Percentiles rank a stretch among this genome's conserved stretches.
Conservation (phyloP, 2,888 invertebrate species). For the Leucoma salicis region DNA sequence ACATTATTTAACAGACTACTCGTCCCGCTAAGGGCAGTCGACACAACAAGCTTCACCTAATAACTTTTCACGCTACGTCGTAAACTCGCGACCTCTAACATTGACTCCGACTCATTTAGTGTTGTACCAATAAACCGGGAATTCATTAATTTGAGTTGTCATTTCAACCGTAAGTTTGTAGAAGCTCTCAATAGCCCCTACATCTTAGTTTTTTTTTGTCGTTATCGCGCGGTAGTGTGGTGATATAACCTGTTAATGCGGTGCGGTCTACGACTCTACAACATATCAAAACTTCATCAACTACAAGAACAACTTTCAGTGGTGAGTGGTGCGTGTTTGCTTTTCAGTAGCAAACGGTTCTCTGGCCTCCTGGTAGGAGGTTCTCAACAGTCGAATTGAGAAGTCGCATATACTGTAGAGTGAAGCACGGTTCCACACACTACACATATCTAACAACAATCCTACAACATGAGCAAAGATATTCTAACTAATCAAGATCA, state of each 20-base stretch:
- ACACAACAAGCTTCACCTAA: too few species aligned
- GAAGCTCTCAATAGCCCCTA: too few species aligned
- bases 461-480: neutral
- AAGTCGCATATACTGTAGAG: neutral
- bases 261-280: neutral
- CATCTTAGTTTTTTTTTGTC: too few species aligned
- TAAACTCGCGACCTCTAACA: too few species aligned
- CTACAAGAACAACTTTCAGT: neutral
- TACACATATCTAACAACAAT: neutral
- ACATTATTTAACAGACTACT: too few species aligned
- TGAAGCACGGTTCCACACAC: neutral
- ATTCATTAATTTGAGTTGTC: too few species aligned
- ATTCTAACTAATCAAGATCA: neutral
- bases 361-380: neutral
- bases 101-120: too few species aligned
- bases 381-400: neutral
- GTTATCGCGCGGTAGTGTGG: neutral
- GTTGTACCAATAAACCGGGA: too few species aligned
- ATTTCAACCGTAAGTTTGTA: too few species aligned
- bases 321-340: neutral
- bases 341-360: neutral
- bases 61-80: too few species aligned
- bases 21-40: too few species aligned
- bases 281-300: neutral
- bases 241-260: neutral